Evolutionary conservation across 2,888 invertebrate genomes (phyloP).

Genomic region (Leptopterna dolabrata): DNA sequence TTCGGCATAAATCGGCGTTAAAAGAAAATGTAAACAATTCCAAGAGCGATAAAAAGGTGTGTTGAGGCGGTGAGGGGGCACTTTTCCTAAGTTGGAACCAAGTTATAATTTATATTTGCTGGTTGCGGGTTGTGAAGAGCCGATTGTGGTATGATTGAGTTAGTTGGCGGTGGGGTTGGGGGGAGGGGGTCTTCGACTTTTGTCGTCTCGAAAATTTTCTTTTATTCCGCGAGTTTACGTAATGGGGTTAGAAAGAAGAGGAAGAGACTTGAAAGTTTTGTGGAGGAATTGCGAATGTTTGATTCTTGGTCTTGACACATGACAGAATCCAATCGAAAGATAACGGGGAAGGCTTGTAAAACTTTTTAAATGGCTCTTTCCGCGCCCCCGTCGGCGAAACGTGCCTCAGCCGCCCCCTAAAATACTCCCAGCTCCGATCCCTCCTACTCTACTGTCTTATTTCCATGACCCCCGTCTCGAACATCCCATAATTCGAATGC

Average conservation of each 20-base stretch:
- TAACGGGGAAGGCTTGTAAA: constrained; percentile 48
- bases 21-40: constrained; percentile 11
- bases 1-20: neutral
- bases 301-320: constrained; percentile 55
- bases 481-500: constrained; percentile 50
- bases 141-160: constrained; percentile 55
- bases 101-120: constrained; percentile 54
- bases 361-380: constrained; percentile 52
- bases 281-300: constrained; percentile 43
- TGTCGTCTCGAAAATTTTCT: constrained; percentile 49
- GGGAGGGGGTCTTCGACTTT: constrained; percentile 19
- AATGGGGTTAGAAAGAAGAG: constrained; percentile 43
- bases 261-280: constrained; percentile 31
- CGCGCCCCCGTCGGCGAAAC: neutral
- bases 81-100: constrained; percentile 37
- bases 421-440: constrained; percentile 1
- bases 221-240: constrained; percentile 31
- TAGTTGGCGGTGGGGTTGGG: neutral
- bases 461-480: constrained; percentile 41
- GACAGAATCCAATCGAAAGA: constrained; percentile 55
- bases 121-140: constrained; percentile 38
- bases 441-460: constrained; percentile 45
- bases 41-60: neutral
- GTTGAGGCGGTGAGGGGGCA: neutral
- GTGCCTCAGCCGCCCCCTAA: constrained; percentile 1